Conservation (phyloP, 2,888 invertebrate species). For the Amphipyra tragopoginis region DNA sequence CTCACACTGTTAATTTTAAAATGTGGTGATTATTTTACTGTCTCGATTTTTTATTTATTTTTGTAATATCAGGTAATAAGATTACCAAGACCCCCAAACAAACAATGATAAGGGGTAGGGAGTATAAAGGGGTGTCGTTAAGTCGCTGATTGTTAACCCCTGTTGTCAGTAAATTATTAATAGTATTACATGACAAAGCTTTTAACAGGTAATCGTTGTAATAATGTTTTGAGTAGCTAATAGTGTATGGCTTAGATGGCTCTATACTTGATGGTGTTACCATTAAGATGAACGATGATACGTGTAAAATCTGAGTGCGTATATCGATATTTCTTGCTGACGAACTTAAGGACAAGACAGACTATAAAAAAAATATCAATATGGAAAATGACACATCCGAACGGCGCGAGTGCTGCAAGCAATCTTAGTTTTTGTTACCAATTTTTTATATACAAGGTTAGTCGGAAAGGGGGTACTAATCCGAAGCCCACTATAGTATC, state of each 20-base stretch:
- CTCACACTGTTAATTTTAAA: too few relatives aligned
- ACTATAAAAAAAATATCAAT: too few relatives aligned
- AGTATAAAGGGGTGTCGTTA: constrained; percentile 32
- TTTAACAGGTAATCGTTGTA: constrained; percentile 56
- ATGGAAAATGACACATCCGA: too few relatives aligned
- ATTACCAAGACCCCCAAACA: background rate
- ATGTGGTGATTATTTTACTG: too few relatives aligned
- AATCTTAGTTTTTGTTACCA: too few relatives aligned
- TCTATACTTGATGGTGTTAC: constrained; percentile 4
- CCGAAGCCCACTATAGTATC: too few relatives aligned
- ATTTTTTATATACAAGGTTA: too few relatives aligned
- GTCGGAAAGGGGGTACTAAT: too few relatives aligned
- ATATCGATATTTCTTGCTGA: too few relatives aligned
- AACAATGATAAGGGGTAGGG: constrained; percentile 3
- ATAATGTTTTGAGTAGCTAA: constrained; percentile 21
- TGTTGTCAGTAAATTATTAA: constrained; percentile 62
- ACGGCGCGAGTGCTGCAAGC: too few relatives aligned
- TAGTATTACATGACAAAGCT: constrained; percentile 66
- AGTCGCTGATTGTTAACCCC: constrained; percentile 42
- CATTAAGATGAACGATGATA: background rate
- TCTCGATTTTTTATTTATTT: background rate
- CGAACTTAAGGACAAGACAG: too few relatives aligned
- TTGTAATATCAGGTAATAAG: background rate
- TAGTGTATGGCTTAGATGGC: constrained; percentile 26
- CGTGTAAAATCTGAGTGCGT: too few relatives aligned